phyloP scores from a whole-genome alignment of 2,797 vertebrate genomes.

The Phaenicophaeus curvirostris region DNA sequence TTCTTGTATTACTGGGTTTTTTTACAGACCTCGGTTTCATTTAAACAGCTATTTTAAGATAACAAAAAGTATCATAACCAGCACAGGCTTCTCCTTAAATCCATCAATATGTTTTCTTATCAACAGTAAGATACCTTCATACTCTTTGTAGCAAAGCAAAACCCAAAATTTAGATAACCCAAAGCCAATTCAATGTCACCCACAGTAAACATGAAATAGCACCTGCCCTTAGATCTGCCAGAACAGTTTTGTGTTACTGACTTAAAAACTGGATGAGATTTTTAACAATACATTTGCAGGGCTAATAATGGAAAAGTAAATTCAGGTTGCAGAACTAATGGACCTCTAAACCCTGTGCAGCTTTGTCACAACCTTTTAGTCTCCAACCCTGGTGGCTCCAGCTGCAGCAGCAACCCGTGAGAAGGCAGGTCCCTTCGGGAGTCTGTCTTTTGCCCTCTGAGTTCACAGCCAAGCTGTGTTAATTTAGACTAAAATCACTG shows the following conservation, averaged over 20 bases:
- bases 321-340: accelerated
- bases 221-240: not conserved
- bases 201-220: not conserved
- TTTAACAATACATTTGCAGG: not conserved
- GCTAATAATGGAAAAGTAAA: not conserved
- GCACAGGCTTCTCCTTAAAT: not conserved
- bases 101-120: not conserved
- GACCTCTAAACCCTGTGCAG: not conserved
- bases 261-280: not conserved
- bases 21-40: not conserved
- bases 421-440: not conserved
- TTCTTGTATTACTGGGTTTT: not conserved
- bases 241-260: not conserved
- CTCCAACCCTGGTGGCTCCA: not conserved
- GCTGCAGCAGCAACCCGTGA: accelerated
- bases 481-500: not conserved
- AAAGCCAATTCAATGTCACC: not conserved
- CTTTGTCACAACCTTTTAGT: not conserved
- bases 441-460: not conserved
- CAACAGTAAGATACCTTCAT: not conserved
- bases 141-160: not conserved
- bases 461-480: not conserved
- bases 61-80: not conserved
- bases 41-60: not conserved
- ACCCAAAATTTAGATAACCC: not conserved